Evolutionary conservation across 1,140 invertebrate genomes (phyloP), one percentile per base, ranked within the genome.

Genomic region (Melipona quadrifasciata): DNA sequence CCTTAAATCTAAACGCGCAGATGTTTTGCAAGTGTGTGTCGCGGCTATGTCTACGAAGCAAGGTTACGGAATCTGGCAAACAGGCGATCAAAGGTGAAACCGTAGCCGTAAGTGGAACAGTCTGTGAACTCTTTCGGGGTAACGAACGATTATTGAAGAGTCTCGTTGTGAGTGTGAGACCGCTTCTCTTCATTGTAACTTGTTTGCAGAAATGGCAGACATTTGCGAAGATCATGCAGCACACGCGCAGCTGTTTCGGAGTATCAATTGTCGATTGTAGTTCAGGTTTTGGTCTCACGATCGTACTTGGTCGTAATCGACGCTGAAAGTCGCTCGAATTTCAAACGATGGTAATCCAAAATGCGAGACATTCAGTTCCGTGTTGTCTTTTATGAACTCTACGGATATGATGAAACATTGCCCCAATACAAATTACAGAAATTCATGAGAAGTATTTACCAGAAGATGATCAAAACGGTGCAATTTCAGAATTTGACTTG

Each of bases 201-300:
- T 58, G 14, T 17, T 39, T 47, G 39, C 39, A 10, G 39, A 53
- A 64, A 34, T 21, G 14, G n/a, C 47, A 64, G 27, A 19, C 12
- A 31, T 74, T 74, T 24, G 27, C 55, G 6, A 27, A 31, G 12
- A 21, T 47, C 11, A 47, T 53, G 39, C 39, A 47, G 39, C 39
- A 81, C 70, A 53, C 70, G 53, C 70, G 53, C 80, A 81, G 57
- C 70, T 81, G 80, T 57, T n/a, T 47, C 4, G 0, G 47, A 31
- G 34, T 73, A 73, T 74, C 27, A 31, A 61, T 24, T 14, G 6
- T 19, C 39, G n/a, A 57, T 24, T 70, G 14, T 55, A 39, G 16
- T 70, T 24, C 14, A 65, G 19, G 31, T 4, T 24, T 39, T 11
- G 19, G 10, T 68, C 31, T 70, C 34, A 11, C 31, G 21, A 34